Evolutionary conservation across 2,113 vertebrate genomes (phyloP).

Genomic region (Centrocercus urophasianus): DNA sequence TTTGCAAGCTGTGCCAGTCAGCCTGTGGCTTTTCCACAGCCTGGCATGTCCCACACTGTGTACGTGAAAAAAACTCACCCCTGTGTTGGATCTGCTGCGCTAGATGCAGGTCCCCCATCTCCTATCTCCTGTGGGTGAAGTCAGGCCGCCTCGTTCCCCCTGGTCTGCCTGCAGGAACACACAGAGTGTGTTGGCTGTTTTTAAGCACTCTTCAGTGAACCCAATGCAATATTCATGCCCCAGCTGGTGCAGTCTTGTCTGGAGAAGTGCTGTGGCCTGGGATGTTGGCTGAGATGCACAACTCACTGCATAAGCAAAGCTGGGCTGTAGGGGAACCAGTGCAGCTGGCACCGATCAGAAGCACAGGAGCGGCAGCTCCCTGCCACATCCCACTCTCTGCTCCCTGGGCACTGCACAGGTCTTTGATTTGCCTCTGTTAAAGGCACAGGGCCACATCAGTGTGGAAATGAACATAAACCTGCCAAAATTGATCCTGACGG

Average conservation of each 20-base stretch:
- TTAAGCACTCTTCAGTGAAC: neutral
- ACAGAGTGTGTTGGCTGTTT: neutral
- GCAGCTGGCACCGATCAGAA: neutral
- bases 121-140: neutral
- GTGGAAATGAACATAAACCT: neutral
- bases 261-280: neutral
- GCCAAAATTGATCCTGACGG: neutral
- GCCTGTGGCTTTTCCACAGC: accelerated
- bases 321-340: neutral
- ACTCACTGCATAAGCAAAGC: neutral
- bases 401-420: neutral
- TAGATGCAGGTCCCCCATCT: neutral
- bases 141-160: neutral
- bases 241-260: accelerated
- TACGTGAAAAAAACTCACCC: accelerated
- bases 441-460: neutral
- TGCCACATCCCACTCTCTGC: neutral
- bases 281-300: neutral
- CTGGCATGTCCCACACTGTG: accelerated
- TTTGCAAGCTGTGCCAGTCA: neutral
- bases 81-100: neutral
- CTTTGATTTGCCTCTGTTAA: neutral
- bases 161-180: neutral
- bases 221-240: neutral
- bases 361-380: accelerated